Percentiles rank a stretch among this genome's conserved stretches.
Conservation (phyloP, 2,113 vertebrate species). For the Gymnobelideus leadbeateri region DNA sequence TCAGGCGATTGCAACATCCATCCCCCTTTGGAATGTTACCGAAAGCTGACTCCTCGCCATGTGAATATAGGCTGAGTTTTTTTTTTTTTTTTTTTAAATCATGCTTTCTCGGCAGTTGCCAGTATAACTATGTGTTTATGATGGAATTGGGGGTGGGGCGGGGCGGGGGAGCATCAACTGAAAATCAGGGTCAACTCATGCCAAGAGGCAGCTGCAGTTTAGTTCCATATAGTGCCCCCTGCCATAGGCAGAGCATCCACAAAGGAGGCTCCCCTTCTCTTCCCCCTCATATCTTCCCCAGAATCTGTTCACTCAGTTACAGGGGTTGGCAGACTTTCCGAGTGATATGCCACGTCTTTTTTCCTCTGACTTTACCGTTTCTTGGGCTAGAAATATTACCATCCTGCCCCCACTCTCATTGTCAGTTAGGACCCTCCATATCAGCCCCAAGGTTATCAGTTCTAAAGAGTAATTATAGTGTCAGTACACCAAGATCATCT, state of each 20-base stretch:
- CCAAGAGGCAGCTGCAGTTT: background rate
- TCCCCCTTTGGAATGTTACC: background rate
- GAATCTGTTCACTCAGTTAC: background rate
- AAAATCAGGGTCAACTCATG: constrained; percentile 24
- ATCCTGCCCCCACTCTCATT: background rate
- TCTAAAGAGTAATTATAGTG: background rate
- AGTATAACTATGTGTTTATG: constrained; percentile 6
- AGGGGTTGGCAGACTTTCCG: background rate
- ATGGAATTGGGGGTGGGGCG: background rate
- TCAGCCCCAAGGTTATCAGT: background rate
- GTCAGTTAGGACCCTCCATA: background rate
- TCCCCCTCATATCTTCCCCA: background rate
- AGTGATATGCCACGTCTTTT: background rate
- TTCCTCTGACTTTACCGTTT: background rate
- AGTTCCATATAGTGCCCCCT: background rate
- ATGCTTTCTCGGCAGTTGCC: background rate
- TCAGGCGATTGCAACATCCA: background rate
- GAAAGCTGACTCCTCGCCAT: background rate
- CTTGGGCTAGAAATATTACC: background rate
- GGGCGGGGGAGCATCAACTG: background rate
- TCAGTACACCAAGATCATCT: background rate
- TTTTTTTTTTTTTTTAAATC: background rate
- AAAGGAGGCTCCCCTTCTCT: background rate
- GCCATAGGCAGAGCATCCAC: background rate
- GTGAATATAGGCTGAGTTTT: background rate